Conservation (phyloP, 2,113 vertebrate species). For the Eptatretus burgeri region DNA sequence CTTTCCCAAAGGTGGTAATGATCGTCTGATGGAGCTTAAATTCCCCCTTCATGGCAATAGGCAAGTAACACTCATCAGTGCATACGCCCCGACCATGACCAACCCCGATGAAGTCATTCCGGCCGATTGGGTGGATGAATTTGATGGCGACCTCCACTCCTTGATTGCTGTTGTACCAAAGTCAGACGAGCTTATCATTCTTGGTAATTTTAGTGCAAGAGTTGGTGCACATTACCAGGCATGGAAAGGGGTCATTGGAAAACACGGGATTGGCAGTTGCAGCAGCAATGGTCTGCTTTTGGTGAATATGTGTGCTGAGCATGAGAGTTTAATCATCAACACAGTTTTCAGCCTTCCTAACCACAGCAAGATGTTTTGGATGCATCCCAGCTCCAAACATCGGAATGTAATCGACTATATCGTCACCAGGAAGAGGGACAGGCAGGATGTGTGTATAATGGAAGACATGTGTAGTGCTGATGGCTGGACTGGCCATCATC, state of each 20-base stretch:
- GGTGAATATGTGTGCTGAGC: too few species aligned
- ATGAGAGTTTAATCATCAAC: too few species aligned
- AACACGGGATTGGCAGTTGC: neutral
- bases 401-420: neutral
- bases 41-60: neutral
- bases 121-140: too few species aligned
- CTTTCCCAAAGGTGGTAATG: neutral
- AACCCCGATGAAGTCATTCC: neutral
- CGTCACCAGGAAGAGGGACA: too few species aligned
- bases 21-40: neutral
- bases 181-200: neutral
- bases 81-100: neutral
- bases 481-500: neutral
- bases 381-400: neutral
- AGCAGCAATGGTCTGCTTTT: neutral
- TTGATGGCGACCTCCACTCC: neutral
- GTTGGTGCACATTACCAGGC: neutral
- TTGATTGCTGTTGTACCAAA: neutral
- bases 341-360: too few species aligned
- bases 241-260: conserved; percentile 1
- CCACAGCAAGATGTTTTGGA: too few species aligned
- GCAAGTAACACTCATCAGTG: conserved; percentile 1
- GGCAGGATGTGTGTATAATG: neutral
- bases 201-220: neutral
- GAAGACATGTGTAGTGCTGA: neutral